These are phyloP conservation scores for Leptestheria dahalacensis DNA, from an alignment of 1,140 invertebrate genomes.

Conservation along the genomic window DNA sequence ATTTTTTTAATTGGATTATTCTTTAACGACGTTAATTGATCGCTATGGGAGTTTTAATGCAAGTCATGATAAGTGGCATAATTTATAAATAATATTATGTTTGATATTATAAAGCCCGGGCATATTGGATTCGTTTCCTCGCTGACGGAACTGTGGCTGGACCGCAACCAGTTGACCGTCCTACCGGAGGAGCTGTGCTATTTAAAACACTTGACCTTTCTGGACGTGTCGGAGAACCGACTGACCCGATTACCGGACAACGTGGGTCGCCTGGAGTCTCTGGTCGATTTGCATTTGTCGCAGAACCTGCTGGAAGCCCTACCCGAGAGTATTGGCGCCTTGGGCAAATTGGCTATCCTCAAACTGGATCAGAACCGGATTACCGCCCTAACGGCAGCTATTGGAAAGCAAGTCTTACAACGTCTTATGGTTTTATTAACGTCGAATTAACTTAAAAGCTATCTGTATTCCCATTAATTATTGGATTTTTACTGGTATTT, in stretches of 20 bases:
- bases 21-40: slow-evolving; percentile 1
- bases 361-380: slow-evolving; percentile 96
- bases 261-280: slow-evolving; percentile 71
- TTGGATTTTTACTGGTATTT: too few relatives aligned
- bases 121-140: slow-evolving; percentile 84
- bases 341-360: slow-evolving; percentile 81
- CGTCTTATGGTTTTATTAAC: neutral
- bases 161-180: slow-evolving; percentile 87
- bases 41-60: too few relatives aligned
- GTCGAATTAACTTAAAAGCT: too few relatives aligned
- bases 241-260: slow-evolving; percentile 88
- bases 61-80: neutral
- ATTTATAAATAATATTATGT: slow-evolving; percentile 6
- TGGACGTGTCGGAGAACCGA: slow-evolving; percentile 90
- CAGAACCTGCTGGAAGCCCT: slow-evolving; percentile 89
- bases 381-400: slow-evolving; percentile 67
- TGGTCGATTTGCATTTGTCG: slow-evolving; percentile 91
- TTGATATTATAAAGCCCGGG: slow-evolving; percentile 52
- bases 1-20: slow-evolving; percentile 30
- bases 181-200: slow-evolving; percentile 87
- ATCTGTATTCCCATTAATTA: too few relatives aligned
- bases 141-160: slow-evolving; percentile 92
- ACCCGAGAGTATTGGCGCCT: slow-evolving; percentile 79
- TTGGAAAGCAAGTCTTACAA: slow-evolving; percentile 70
- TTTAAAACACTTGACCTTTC: slow-evolving; percentile 67